Percentiles rank a stretch among this genome's conserved stretches.
These are phyloP conservation scores for Macquaria ambigua DNA, from an alignment of 2,113 vertebrate species.

Conservation along the genomic window DNA sequence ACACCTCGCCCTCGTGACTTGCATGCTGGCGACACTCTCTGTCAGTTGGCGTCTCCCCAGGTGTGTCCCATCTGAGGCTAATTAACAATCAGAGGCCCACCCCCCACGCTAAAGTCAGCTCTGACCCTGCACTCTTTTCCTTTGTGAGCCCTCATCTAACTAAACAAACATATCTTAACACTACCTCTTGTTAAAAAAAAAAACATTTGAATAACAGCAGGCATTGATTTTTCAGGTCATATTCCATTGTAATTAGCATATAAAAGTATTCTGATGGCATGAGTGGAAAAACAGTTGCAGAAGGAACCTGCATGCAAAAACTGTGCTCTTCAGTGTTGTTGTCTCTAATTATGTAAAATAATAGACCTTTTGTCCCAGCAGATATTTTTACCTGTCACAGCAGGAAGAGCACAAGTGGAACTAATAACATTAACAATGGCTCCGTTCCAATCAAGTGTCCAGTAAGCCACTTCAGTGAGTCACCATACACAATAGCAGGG, in stretches of 20 bases:
- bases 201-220: background rate
- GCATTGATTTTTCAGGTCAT: background rate
- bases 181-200: background rate
- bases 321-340: rapidly evolving
- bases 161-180: background rate
- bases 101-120: too few species aligned
- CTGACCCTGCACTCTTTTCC: too few species aligned
- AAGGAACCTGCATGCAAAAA: background rate
- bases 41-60: too few species aligned
- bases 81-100: too few species aligned
- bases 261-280: too few species aligned
- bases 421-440: background rate
- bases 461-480: background rate
- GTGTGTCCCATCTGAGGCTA: too few species aligned
- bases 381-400: background rate
- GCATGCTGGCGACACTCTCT: too few species aligned
- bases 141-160: too few species aligned
- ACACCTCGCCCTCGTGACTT: too few species aligned
- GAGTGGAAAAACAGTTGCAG: background rate
- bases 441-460: background rate
- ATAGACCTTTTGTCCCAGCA: background rate
- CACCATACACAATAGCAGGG: background rate
- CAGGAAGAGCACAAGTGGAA: background rate
- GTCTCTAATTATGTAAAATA: background rate
- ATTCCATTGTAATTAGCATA: too few species aligned